These are phyloP conservation scores for Nezara viridula DNA, from an alignment of 2,888 invertebrate genomes.

Conservation along the genomic window DNA sequence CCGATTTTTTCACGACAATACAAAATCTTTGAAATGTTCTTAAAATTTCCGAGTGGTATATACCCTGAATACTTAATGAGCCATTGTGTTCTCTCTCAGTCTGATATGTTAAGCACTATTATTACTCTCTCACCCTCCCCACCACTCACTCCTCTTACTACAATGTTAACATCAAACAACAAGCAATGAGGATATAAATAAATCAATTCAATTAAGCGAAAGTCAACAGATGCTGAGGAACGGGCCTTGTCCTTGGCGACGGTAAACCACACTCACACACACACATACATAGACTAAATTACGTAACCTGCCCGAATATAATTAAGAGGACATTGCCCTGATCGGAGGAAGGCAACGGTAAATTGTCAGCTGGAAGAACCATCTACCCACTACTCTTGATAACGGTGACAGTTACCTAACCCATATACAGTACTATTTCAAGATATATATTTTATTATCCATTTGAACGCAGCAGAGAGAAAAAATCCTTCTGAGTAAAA, in stretches of 20 bases:
- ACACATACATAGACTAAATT: not conserved
- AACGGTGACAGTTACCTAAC: too few species aligned
- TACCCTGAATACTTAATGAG: too few species aligned
- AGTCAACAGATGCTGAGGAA: slow-evolving; percentile 5
- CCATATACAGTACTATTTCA: too few species aligned
- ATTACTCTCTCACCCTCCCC: too few species aligned
- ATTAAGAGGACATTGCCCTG: not conserved
- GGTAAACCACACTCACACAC: not conserved
- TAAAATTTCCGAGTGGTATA: too few species aligned
- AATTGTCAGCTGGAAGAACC: not conserved
- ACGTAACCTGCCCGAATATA: slow-evolving; percentile 1
- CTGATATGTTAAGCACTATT: not conserved
- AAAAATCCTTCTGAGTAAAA: too few species aligned
- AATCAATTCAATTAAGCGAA: slow-evolving; percentile 66
- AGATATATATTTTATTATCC: too few species aligned
- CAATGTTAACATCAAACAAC: slow-evolving; percentile 43
- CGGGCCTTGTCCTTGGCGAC: not conserved
- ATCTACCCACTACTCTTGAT: too few species aligned
- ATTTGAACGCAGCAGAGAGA: too few species aligned
- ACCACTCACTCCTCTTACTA: not conserved
- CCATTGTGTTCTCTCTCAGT: too few species aligned
- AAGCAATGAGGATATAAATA: slow-evolving; percentile 66
- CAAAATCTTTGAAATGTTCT: too few species aligned
- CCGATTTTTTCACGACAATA: too few species aligned
- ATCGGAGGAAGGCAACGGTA: not conserved